Conservation (phyloP, 1,140 invertebrate species). For the Danaus melanippus region DNA sequence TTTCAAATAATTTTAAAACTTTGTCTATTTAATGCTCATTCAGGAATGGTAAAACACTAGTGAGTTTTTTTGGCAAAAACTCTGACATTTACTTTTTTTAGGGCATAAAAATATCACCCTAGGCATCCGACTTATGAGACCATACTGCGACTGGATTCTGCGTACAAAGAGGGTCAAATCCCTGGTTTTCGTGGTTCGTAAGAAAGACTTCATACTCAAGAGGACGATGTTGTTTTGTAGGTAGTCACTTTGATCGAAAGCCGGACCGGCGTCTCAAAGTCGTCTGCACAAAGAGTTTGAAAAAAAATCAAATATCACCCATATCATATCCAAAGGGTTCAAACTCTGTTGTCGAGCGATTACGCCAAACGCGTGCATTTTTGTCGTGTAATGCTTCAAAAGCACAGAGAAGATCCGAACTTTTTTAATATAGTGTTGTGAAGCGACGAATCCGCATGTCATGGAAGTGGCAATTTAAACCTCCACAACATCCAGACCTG, state of each 20-base stretch:
- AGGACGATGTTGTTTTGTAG: too few species aligned
- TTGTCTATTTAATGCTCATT: too few species aligned
- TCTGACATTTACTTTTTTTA: too few species aligned
- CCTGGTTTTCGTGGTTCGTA: too few species aligned
- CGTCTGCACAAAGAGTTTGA: conserved; percentile 17
- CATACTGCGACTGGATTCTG: too few species aligned
- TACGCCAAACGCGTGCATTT: conserved; percentile 15
- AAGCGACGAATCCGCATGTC: conserved; percentile 45
- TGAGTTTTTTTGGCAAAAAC: too few species aligned
- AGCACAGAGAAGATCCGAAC: conserved; percentile 21
- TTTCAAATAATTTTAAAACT: too few species aligned
- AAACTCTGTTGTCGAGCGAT: conserved; percentile 17
- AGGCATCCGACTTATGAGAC: too few species aligned
- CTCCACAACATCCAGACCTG: conserved; percentile 36
- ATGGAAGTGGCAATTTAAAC: conserved; percentile 33
- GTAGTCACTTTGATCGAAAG: conserved; percentile 12
- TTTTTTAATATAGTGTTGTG: conserved; percentile 44
- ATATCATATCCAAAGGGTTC: conserved; percentile 11
- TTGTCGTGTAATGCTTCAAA: conserved; percentile 24
- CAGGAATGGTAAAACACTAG: too few species aligned
- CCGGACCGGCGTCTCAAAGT: conserved; percentile 19
- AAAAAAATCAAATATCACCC: conserved; percentile 18
- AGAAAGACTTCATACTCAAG: too few species aligned
- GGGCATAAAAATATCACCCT: too few species aligned
- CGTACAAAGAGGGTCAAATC: too few species aligned